phyloP scores from a whole-genome alignment of 2,888 invertebrate genomes.

The Strigamia crassipes region DNA sequence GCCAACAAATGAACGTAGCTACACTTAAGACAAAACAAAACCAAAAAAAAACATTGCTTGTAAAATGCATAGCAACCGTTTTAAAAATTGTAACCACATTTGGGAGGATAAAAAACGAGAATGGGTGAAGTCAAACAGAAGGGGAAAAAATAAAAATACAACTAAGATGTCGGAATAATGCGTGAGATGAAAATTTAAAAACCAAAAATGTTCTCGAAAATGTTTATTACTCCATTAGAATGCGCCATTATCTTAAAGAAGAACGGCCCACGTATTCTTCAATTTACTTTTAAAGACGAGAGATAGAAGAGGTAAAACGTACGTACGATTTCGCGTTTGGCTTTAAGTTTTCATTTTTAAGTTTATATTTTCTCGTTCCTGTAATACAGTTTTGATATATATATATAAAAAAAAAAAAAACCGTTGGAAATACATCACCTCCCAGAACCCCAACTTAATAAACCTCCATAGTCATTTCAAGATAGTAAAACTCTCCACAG shows the following conservation, averaged over 20 bases:
- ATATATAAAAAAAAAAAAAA: background rate
- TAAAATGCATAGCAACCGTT: background rate
- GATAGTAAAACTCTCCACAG: constrained; percentile 21
- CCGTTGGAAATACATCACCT: constrained; percentile 4
- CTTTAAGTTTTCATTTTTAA: background rate
- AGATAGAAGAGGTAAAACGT: background rate
- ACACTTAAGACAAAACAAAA: background rate
- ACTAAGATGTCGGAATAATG: constrained; percentile 16
- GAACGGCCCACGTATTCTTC: background rate
- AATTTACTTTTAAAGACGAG: background rate
- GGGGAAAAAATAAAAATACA: background rate
- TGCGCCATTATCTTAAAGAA: constrained; percentile 16
- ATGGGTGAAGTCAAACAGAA: background rate
- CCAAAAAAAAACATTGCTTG: background rate
- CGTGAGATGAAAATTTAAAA: constrained; percentile 17
- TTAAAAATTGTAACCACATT: constrained; percentile 16
- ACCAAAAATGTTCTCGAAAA: constrained; percentile 21
- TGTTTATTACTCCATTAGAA: constrained; percentile 16
- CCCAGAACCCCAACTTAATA: constrained; percentile 21
- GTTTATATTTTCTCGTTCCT: background rate
- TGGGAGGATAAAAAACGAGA: background rate
- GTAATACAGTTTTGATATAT: background rate
- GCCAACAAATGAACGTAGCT: background rate
- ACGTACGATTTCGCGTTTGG: background rate
- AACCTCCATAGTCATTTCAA: constrained; percentile 8